Percentiles rank a stretch among this genome's conserved stretches.
Conservation (phyloP, 2,113 vertebrate species). For the Corythoichthys haematopterus region DNA sequence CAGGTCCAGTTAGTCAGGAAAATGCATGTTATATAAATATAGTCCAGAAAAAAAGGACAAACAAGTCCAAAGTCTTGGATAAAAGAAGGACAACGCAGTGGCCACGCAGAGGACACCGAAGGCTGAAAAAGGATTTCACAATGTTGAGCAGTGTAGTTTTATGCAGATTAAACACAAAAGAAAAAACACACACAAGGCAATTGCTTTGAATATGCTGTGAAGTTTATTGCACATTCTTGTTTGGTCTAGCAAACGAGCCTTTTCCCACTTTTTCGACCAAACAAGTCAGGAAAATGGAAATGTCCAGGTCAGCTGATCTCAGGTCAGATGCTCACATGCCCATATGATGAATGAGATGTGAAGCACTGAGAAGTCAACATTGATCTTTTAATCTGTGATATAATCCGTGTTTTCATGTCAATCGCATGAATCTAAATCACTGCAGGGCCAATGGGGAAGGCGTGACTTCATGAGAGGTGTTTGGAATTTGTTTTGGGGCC, state of each 20-base stretch:
- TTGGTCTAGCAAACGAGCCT: conserved; percentile 71
- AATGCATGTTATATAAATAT: neutral
- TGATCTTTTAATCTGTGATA: conserved; percentile 38
- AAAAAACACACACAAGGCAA: conserved; percentile 40
- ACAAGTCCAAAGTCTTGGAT: neutral
- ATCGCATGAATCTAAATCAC: conserved; percentile 43
- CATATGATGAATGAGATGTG: conserved; percentile 41
- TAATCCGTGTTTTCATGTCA: conserved; percentile 40
- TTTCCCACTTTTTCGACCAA: conserved; percentile 45
- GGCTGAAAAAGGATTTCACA: conserved; percentile 34
- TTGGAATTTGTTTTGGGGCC: conserved; percentile 28
- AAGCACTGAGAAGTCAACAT: conserved; percentile 41
- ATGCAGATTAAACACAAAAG: conserved; percentile 8
- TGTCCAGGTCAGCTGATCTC: conserved; percentile 44
- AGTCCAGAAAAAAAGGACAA: conserved; percentile 4
- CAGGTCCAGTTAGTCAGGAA: too few species aligned
- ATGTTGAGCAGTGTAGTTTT: neutral
- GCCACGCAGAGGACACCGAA: conserved; percentile 35
- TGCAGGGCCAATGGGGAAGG: conserved; percentile 41
- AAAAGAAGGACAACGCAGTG: conserved; percentile 34
- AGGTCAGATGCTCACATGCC: conserved; percentile 49
- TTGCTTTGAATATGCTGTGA: conserved; percentile 73
- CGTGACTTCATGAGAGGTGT: conserved; percentile 51
- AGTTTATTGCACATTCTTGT: conserved; percentile 83
- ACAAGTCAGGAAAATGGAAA: conserved; percentile 49